Percentiles rank a stretch among this genome's conserved stretches.
phyloP scores from a whole-genome alignment of 1,140 invertebrate genomes.

The Euglossa dilemma region DNA sequence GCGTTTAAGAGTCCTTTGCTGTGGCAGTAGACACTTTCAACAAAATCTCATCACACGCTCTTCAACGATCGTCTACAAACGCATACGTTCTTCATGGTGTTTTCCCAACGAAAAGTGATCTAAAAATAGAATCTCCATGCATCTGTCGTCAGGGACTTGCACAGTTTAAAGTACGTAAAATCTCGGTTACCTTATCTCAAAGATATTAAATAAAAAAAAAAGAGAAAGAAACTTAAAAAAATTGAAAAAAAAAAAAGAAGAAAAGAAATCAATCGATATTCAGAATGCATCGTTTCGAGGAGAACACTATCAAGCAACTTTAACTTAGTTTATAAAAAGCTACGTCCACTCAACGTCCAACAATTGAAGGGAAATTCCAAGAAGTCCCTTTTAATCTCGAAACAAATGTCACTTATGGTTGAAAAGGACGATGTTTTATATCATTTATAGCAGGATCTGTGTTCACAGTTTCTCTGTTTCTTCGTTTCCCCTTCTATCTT shows the following conservation, averaged over 20 bases:
- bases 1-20: constrained; percentile 11
- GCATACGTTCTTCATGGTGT: not conserved
- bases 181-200: not conserved
- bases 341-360: constrained; percentile 5
- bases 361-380: not conserved
- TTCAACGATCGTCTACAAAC: not conserved
- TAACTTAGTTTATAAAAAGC: constrained; percentile 15
- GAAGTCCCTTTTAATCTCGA: not conserved
- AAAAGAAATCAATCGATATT: not conserved
- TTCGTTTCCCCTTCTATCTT: not conserved
- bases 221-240: not conserved
- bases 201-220: not conserved
- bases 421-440: not conserved
- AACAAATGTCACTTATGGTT: constrained; percentile 5
- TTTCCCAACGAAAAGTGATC: constrained; percentile 3
- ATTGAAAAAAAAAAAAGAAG: not conserved
- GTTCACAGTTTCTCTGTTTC: constrained; percentile 18
- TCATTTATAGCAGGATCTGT: not conserved
- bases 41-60: not conserved
- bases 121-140: constrained; percentile 15
- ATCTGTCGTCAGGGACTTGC: too few relatives aligned
- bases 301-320: constrained; percentile 20
- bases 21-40: constrained; percentile 15
- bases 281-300: not conserved
- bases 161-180: constrained; percentile 5